Base-by-base conservation (phyloP, 2,113 vertebrate species). In the Bufo gargarizans region DNA sequence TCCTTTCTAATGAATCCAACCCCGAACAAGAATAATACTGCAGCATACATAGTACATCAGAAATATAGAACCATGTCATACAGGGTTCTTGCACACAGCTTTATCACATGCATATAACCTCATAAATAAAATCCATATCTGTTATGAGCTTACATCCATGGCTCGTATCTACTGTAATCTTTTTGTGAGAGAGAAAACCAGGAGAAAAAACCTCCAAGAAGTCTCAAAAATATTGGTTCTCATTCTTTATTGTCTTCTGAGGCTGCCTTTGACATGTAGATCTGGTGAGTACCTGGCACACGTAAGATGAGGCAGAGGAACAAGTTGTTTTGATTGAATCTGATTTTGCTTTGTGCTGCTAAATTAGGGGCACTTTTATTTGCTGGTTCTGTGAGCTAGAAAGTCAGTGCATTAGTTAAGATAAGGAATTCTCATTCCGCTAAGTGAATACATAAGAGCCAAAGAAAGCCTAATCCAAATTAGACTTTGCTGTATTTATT, bases 361-460 rank as follows among this genome's bases (percentile, higher is more conserved):
- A 22, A 50, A 50, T 22, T 84, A 71, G 45, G 11, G 49, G 20
- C 82, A 55, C 67, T 69, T 55, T 84, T 69, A 84, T 84, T 69
- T 84, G 63, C 82, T 84, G 63, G 82, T 71, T 69, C 82, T 53
- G n/a, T 71, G 49, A 71, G 63, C 47, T 69, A 14, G 59, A 50
- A 69, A 69, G 6, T 22, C 49, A 55, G 12, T 84, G 82, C 82
- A 84, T 84, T 71, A 71, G 82, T 84, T 84, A 71, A 69, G 82
- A 84, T 84, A 84, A 84, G 82, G 43, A 84, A 53, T 84, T 84
- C 50, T 84, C 82, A 84, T 84, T 84, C 49, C 82, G 50, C 82
- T 84, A 84, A 84, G 82, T 84, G 82, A 84, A 71, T 84, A 71
- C 82, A 84, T 84, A 84, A 84, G 82, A 71, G 82, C 63, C 82